Evolutionary conservation across 2,113 vertebrate species (phyloP), one percentile per base, ranked within the genome.

Genomic region (Nibea albiflora): DNA sequence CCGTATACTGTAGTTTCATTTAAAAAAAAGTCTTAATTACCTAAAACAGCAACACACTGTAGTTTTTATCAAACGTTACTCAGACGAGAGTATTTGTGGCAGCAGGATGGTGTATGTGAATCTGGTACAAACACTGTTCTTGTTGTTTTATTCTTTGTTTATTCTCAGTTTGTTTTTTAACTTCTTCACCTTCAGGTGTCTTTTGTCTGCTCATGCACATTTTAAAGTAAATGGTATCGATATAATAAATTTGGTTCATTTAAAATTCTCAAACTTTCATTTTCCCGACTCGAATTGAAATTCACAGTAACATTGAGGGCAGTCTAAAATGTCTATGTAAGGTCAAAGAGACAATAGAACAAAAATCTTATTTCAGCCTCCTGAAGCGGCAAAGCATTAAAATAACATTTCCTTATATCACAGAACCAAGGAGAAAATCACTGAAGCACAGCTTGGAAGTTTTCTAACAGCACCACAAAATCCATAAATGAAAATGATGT

Each of bases 341-440:
- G 66, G 66, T 71, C 68, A 62, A 42, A 67, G 24, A 39, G 20
- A 49, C 35, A 60, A 42, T 5, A 60, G 16, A 69, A 58, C 28
- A n/a, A 16, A 58, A 35, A 72, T 80, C 26, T 71, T 66, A 49
- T 22, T n/a, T 66, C 19, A 39, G 15, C 47, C 12, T 57, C 62
- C 61, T 49, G 39, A 73, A 64, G 60, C 47, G 44, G 7, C 16
- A 62, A 77, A 68, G 69, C 47, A 66, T 52, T 62, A 17, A 80
- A 52, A 26, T 63, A 24, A 47, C n/a, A 49, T 73, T 68, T 57
- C 1, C 8, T 46, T 20, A 57, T 10, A 28, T 28, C 22, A 50
- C 50, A 39, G 42, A 26, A 28, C 2, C 10, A 16, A 47, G 52
- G 66, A 28, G 52, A n/a, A 47, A 28, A 53, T 61, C 66, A 60